A percentile compares a stretch with the other conserved stretches of the same genome.
phyloP scores from a whole-genome alignment of 2,888 invertebrate species.

The Calephelis perditalis region DNA sequence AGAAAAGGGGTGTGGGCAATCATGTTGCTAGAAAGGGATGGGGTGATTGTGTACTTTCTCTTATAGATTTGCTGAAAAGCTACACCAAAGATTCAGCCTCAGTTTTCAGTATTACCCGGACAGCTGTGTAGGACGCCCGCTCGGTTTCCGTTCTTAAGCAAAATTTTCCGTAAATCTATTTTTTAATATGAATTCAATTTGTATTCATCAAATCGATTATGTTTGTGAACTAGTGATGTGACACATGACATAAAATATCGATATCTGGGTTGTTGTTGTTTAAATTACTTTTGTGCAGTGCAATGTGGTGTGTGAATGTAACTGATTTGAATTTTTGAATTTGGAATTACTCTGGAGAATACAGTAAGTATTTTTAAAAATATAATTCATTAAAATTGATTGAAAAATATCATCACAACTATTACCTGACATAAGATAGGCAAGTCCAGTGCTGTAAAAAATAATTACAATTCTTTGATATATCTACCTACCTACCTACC shows the following conservation, averaged over 20 bases:
- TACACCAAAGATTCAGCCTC: conserved; percentile 39
- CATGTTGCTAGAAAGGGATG: conserved; percentile 39
- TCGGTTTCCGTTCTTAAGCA: conserved; percentile 37
- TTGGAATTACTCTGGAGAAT: conserved; percentile 6
- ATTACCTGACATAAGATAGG: too few species aligned
- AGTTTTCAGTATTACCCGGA: conserved; percentile 37
- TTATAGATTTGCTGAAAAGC: conserved; percentile 71
- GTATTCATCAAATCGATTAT: background rate
- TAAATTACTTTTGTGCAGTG: conserved; percentile 20
- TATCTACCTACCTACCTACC: too few species aligned
- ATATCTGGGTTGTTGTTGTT: conserved; percentile 15
- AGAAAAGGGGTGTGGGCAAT: conserved; percentile 34
- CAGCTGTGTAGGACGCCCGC: conserved; percentile 26
- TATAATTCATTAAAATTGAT: background rate
- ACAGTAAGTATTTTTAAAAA: conserved; percentile 13
- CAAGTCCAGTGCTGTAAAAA: too few species aligned
- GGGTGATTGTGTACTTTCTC: conserved; percentile 53
- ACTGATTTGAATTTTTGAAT: conserved; percentile 16
- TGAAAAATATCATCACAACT: too few species aligned
- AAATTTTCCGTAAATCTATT: conserved; percentile 22
- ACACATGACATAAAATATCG: conserved; percentile 5
- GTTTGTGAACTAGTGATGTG: conserved; percentile 10
- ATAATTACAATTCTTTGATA: too few species aligned
- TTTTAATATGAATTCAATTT: conserved; percentile 18
- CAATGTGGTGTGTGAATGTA: conserved; percentile 16